Conservation (phyloP, 2,797 vertebrate genomes). For the Coregonus ussuriensis region DNA sequence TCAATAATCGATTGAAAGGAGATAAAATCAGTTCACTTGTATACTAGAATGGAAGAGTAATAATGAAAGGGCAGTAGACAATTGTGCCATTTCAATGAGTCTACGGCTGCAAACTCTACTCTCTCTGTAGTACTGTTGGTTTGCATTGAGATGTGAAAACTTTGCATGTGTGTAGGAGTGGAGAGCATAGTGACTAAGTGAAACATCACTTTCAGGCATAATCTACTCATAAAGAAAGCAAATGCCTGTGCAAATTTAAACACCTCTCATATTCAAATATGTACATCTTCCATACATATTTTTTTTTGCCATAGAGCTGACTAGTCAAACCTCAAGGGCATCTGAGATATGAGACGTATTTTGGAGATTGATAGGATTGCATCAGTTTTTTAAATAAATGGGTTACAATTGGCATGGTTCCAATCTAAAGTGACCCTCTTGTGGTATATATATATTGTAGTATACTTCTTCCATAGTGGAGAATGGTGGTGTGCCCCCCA, state of each 20-base stretch:
- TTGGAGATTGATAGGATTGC: neutral
- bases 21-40: neutral
- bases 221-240: constrained; percentile 12
- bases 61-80: constrained; percentile 1
- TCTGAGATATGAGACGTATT: neutral
- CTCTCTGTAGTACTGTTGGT: constrained; percentile 10
- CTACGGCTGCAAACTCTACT: neutral
- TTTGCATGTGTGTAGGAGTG: constrained; percentile 5
- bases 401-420: neutral
- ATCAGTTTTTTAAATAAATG: neutral
- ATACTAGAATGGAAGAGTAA: constrained; percentile 12
- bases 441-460: neutral
- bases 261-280: constrained; percentile 2
- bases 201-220: constrained; percentile 28
- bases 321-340: neutral
- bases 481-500: neutral
- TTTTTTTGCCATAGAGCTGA: neutral
- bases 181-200: constrained; percentile 14
- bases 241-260: constrained; percentile 3
- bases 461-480: neutral
- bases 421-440: neutral
- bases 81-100: neutral
- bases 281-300: neutral
- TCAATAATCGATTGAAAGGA: neutral
- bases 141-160: constrained; percentile 21